phyloP scores from a whole-genome alignment of 2,113 vertebrate genomes.

The Sebastes schlegelii region DNA sequence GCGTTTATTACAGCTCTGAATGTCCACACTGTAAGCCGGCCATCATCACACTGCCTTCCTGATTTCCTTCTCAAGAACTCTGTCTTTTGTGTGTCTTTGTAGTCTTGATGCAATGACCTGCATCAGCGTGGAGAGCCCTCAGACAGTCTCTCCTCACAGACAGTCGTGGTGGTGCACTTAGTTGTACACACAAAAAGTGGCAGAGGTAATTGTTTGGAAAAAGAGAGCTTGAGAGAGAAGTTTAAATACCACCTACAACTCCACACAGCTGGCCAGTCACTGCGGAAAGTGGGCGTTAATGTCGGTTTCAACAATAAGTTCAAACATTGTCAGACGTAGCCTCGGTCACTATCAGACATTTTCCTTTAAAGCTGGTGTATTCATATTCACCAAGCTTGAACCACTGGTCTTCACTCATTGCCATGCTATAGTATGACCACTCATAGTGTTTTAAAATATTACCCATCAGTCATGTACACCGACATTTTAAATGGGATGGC shows the following conservation, averaged over 20 bases:
- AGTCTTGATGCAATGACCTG: not conserved
- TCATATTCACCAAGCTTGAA: not conserved
- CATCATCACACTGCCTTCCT: not conserved
- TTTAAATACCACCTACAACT: not conserved
- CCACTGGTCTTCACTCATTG: not conserved
- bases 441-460: conserved; percentile 7
- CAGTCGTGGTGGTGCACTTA: not conserved
- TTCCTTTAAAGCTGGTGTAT: too few relatives aligned
- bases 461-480: conserved; percentile 8
- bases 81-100: not conserved
- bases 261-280: not conserved
- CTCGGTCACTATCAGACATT: too few relatives aligned
- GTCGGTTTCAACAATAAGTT: not conserved
- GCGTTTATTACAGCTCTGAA: not conserved
- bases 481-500: conserved; percentile 7
- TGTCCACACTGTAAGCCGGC: not conserved
- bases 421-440: not conserved
- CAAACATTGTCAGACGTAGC: not conserved
- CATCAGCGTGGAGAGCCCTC: not conserved
- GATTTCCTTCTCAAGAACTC: not conserved
- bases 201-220: not conserved
- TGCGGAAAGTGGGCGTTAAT: not conserved
- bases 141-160: not conserved
- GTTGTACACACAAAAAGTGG: not conserved
- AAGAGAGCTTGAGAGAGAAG: not conserved